Evolutionary conservation across 2,888 invertebrate species (phyloP).

Genomic region (Choreutis nemorana): DNA sequence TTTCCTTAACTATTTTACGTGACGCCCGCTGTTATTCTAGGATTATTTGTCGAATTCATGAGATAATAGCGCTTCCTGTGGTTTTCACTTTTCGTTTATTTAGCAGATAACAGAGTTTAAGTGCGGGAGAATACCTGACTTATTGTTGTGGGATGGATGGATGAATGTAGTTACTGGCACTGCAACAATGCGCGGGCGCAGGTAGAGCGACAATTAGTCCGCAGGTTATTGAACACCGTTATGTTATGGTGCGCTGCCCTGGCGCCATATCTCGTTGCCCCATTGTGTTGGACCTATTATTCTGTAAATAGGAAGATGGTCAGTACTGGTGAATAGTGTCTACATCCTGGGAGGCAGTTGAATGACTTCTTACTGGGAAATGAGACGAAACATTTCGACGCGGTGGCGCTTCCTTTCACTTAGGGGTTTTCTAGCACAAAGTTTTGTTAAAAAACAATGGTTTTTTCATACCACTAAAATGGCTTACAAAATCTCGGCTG

Average conservation of each 20-base stretch:
- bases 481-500: no score
- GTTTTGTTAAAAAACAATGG: no score
- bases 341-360: conserved; percentile 1
- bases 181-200: conserved; percentile 37
- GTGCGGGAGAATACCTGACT: conserved; percentile 14
- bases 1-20: conserved; percentile 21
- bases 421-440: no score
- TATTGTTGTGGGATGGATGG: not conserved
- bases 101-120: conserved; percentile 23
- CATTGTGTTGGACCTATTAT: conserved; percentile 35
- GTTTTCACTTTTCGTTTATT: conserved; percentile 32
- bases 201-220: conserved; percentile 22
- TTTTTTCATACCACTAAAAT: no score
- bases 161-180: conserved; percentile 29
- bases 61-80: conserved; percentile 44
- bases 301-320: conserved; percentile 17
- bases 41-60: conserved; percentile 31
- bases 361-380: not conserved
- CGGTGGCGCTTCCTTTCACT: no score
- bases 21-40: conserved; percentile 27
- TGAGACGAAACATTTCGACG: conserved; percentile 14
- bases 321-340: conserved; percentile 25
- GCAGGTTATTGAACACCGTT: conserved; percentile 36
- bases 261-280: conserved; percentile 44
- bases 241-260: conserved; percentile 37